Base-by-base conservation (phyloP, 2,888 invertebrate genomes). In the Eupithecia inturbata region DNA sequence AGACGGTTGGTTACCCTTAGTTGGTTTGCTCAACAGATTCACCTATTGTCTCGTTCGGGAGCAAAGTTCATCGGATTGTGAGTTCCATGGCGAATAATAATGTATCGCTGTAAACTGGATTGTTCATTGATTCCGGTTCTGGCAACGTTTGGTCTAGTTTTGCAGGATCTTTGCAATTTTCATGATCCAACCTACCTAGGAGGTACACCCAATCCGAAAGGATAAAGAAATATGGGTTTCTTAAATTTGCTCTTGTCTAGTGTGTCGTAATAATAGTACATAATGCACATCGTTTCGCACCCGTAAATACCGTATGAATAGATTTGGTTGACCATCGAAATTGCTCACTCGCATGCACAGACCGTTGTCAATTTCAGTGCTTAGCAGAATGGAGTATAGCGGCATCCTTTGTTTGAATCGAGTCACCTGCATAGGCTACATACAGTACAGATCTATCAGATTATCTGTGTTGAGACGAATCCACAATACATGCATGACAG, bases 51-150 rank as follows among this genome's bases (percentile, higher is more conserved):
- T 85, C 82, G 85, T 82, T 85, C 81, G 81, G 82, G 84, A 82
- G 84, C 87, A 89, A 88, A 89, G 89, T 88, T 89, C 89, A 89
- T 89, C 88, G 84, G 88, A 90, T 89, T 87, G 85, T 79, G 76
- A 81, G 84, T 83, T 87, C 79, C 82, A 83, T 83, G 84, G 82
- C 80, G 84, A 87, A 85, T 87, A 87, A 85, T 87, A 87, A 86
- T 85, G 85, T 85, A 86, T 85, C 81, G 80, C 80, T 82, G 78
- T 81, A 82, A 89, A 89, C 87, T 86, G 84, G 86, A 87, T 88
- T 84, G 85, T 75, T 79, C 79, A 81, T 82, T 81, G 82, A 82
- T 84, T 81, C 81, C 28, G 66, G 60, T 45, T 45, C 39, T n/a
- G 49, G 78, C 73, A 75, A 77, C 72, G 70, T 69, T 57, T 49